Evolutionary conservation across 2,113 vertebrate species (phyloP).

Genomic region (Narcine bancroftii): DNA sequence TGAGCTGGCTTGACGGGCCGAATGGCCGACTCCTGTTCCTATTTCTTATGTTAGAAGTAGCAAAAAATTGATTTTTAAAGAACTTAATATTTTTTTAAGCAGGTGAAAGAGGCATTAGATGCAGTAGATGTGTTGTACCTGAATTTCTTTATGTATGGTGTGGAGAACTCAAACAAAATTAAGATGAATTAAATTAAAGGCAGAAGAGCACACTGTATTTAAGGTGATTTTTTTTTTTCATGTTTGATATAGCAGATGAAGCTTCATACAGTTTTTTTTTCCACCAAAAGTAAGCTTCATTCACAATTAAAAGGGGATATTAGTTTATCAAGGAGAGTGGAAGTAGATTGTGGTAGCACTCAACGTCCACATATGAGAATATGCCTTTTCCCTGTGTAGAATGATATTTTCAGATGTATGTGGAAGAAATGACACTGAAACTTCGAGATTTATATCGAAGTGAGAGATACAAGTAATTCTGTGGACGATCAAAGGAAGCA

Average conservation of each 20-base stretch:
- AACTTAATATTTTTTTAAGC: neutral
- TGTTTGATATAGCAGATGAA: too few species aligned
- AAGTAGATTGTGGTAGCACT: neutral
- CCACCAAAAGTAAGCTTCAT: too few species aligned
- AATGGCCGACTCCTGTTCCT: too few species aligned
- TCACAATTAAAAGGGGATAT: neutral
- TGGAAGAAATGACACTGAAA: neutral
- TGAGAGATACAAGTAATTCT: neutral
- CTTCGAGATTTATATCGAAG: neutral
- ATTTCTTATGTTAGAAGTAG: neutral
- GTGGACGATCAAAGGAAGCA: neutral
- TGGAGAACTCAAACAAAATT: neutral
- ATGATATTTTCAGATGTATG: neutral
- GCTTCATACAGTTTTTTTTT: too few species aligned
- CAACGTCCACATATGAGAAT: neutral
- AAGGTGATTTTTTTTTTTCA: too few species aligned
- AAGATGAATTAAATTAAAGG: neutral
- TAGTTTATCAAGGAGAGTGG: neutral
- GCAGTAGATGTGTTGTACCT: neutral
- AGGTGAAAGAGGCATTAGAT: neutral
- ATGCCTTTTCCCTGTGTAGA: neutral
- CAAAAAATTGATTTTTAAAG: neutral
- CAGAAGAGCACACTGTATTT: neutral
- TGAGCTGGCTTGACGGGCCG: too few species aligned
- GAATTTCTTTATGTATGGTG: neutral